These are phyloP conservation scores for Ptychadena robeensis DNA, from an alignment of 2,797 vertebrate genomes.

Conservation along the genomic window DNA sequence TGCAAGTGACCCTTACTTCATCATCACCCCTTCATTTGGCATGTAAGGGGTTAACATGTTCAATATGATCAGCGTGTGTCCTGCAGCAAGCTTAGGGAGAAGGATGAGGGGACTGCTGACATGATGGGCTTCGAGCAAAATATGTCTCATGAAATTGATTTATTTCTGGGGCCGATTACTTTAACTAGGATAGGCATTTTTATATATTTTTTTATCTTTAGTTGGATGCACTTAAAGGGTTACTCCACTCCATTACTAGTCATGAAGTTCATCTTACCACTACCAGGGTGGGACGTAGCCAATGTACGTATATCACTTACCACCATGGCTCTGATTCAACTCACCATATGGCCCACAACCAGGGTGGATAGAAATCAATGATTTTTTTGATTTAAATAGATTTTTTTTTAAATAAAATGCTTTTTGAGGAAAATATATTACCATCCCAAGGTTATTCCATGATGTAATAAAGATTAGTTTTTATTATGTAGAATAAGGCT, in stretches of 20 bases:
- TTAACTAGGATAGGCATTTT: not conserved
- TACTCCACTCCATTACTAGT: not conserved
- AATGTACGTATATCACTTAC: too few species aligned
- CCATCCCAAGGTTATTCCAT: too few species aligned
- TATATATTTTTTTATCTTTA: not conserved
- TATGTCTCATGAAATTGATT: not conserved
- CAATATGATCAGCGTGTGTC: not conserved
- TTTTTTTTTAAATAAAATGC: too few species aligned
- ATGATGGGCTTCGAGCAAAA: not conserved
- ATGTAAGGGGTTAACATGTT: conserved; percentile 28
- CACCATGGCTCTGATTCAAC: too few species aligned
- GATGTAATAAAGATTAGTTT: too few species aligned
- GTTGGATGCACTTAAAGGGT: not conserved
- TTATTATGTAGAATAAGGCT: too few species aligned
- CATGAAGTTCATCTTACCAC: not conserved
- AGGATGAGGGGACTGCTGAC: not conserved
- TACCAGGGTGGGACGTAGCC: too few species aligned
- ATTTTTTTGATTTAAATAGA: too few species aligned
- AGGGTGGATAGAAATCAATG: too few species aligned
- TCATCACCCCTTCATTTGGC: not conserved
- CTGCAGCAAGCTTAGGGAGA: not conserved
- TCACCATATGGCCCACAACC: too few species aligned
- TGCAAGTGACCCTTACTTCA: conserved; percentile 33
- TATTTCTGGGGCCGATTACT: not conserved
- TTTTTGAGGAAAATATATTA: too few species aligned